Base-by-base conservation (phyloP, 2,888 invertebrate species). In the Scaptomyza cyrtandrae region DNA sequence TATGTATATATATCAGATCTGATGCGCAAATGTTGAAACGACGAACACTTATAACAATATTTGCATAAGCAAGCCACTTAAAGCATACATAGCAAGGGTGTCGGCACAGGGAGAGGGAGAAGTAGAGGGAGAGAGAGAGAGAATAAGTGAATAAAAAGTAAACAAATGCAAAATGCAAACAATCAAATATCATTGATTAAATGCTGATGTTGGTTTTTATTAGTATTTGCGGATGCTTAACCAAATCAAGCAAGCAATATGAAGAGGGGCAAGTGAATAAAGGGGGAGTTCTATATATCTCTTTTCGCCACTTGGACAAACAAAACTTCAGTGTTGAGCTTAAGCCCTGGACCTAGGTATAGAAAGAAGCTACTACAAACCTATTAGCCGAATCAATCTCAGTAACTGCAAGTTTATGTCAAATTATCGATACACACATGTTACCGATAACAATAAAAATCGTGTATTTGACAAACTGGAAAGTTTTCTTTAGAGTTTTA, bases 91-190 rank as follows among this genome's bases (percentile, higher is more conserved):
- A 3, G 3, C 1, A 3, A 3, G 24, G 24, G 19, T 19, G 19
- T n/a, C n/a, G n/a, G n/a, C 6, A 29, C 5, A 6, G 7, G 7
- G 6, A 29, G 29, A 29, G 29, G 6, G 29, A 24, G 24, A 29
- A 6, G 31, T n/a, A n/a, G 31, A 10, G 33, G 9, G 31, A 9
- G 31, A 31, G 33, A 2, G 33, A 2, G 29, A 11, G 16, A 13
- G 31, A 33, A 16, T 13, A 49, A 49, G 13, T 37, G 24, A 41
- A 63, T 35, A 50, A n/a, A 55, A 24, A 50, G 46, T 45, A 67
- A 73, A 56, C 75, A 75, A 73, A 63, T 43, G 54, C 64, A 13
- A 11, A 61, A 45, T 58, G 70, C 70, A 69, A 69, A 69, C 44
- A 69, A 61, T 48, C 56, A 66, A 24, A 43, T 55, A 19, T n/a